Percentiles rank a stretch among this genome's conserved stretches.
Evolutionary conservation across 2,797 vertebrate species (phyloP).

Genomic region (Jordanella pulchra): DNA sequence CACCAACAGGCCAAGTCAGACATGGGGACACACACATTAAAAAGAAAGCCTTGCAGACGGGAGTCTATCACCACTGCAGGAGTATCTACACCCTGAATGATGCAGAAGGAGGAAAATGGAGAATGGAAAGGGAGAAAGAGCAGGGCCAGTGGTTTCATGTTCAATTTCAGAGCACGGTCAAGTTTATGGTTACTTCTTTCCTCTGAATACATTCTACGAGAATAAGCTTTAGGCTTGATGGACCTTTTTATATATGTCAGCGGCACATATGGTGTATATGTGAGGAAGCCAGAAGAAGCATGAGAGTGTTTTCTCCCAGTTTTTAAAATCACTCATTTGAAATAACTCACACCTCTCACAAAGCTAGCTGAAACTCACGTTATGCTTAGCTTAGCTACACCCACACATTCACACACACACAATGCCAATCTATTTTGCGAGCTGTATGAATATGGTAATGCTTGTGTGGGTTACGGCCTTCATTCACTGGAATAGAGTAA

Average conservation of each 20-base stretch:
- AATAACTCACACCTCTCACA: constrained; percentile 36
- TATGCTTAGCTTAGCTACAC: background rate
- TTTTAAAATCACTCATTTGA: constrained; percentile 50
- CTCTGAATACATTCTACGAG: constrained; percentile 52
- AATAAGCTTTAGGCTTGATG: constrained; percentile 44
- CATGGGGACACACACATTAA: background rate
- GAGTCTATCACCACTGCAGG: constrained; percentile 40
- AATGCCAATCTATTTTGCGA: constrained; percentile 48
- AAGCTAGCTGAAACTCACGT: constrained; percentile 8
- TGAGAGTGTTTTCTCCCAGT: constrained; percentile 23
- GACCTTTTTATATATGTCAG: constrained; percentile 26
- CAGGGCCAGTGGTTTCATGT: constrained; percentile 47
- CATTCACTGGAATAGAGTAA: constrained; percentile 56
- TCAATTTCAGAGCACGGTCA: constrained; percentile 48
- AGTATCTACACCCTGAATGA: constrained; percentile 55
- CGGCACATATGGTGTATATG: constrained; percentile 12
- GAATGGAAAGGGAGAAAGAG: background rate
- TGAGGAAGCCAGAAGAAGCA: background rate
- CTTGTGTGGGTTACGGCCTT: constrained; percentile 59
- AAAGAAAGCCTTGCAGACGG: constrained; percentile 3
- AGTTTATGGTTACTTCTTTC: constrained; percentile 47
- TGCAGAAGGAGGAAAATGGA: background rate
- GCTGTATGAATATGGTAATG: constrained; percentile 64
- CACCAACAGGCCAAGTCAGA: constrained; percentile 16
- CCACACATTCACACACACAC: constrained; percentile 10